Base-by-base conservation (phyloP, 2,797 vertebrate species). In the Brachyalestes nurse region DNA sequence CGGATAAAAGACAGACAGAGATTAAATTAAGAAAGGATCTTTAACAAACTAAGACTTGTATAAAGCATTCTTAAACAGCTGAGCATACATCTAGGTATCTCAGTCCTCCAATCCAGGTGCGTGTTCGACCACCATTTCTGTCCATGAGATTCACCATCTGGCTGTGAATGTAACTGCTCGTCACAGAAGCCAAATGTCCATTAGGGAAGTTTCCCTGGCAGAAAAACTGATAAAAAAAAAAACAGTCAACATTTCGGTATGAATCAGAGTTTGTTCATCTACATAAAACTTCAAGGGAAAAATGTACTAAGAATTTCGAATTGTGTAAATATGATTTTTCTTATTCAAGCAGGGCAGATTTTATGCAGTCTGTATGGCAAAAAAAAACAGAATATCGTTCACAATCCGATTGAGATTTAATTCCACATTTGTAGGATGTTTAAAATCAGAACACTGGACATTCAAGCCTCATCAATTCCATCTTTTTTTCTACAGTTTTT, bases 151-250 rank as follows among this genome's bases (percentile, higher is more conserved):
- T 28, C 77, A 89, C 85, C 86, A 92, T 16, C n/a, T 86, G 16
- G 4, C 5, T 75, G 82, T 88, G 91, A 77, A 89, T 67, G 7
- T 42, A 0, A 3, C 0, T 73, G 82, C 55, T 89, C 0, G 86
- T 88, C 82, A 93, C 87, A n/a, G 92, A 90, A 73, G 88, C 89
- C 84, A 92, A 72, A 81, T 92, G 90, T 1, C 91, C 91, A 0
- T 79, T 73, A 1, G 67, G 19, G 70, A 86, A 89, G 0, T 5
- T n/a, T 0, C 2, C 0, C 77, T 89, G 90, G 55, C 90, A 93
- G 79, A 86, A 90, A 13, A 82, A 65, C 92, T 93, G 78, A 2
- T 74, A 10, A 17, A 9, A 73, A 77, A n/a, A n/a, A n/a, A 75
- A 0, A 75, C 14, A 79, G 2, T 49, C 5, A 4, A 47, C 1